Percentiles rank a stretch among this genome's conserved stretches.
phyloP scores from a whole-genome alignment of 2,113 vertebrate species.

The Chaetodon trifascialis region DNA sequence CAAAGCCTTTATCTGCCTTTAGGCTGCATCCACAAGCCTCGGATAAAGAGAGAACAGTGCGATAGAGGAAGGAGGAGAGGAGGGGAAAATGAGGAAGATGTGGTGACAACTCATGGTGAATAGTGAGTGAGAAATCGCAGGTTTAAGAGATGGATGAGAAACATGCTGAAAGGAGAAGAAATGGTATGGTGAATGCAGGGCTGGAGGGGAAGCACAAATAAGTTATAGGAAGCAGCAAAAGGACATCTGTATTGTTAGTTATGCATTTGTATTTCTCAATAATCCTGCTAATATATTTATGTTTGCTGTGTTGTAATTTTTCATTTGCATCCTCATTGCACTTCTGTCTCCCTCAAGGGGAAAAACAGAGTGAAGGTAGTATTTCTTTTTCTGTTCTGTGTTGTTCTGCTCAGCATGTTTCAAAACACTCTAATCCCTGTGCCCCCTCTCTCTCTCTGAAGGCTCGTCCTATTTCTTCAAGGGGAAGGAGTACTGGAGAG shows the following conservation, averaged over 20 bases:
- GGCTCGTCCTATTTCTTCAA: slow-evolving; percentile 96
- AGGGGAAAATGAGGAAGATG: slow-evolving; percentile 12
- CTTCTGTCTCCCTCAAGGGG: slow-evolving; percentile 1
- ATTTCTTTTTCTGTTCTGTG: background rate
- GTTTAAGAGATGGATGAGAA: slow-evolving; percentile 22
- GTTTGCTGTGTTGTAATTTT: slow-evolving; percentile 30
- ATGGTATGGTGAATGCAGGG: background rate
- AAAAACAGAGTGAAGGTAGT: slow-evolving; percentile 1
- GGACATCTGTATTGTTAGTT: background rate
- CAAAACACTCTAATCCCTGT: background rate
- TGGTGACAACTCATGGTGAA: slow-evolving; percentile 15
- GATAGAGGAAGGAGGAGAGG: background rate
- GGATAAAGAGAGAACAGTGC: slow-evolving; percentile 25
- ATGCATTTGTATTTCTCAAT: background rate
- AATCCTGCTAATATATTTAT: slow-evolving; percentile 18
- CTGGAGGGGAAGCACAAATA: background rate
- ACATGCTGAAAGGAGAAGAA: slow-evolving; percentile 16
- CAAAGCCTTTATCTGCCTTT: slow-evolving; percentile 51
- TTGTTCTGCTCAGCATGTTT: slow-evolving; percentile 9
- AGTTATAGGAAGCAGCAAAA: slow-evolving; percentile 13
- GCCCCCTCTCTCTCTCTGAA: slow-evolving; percentile 62
- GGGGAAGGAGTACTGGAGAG: slow-evolving; percentile 95
- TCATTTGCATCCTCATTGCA: background rate
- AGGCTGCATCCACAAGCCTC: slow-evolving; percentile 33
- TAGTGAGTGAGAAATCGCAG: slow-evolving; percentile 29